Conservation (phyloP, 2,888 invertebrate genomes). For the Smittia aterrima region DNA sequence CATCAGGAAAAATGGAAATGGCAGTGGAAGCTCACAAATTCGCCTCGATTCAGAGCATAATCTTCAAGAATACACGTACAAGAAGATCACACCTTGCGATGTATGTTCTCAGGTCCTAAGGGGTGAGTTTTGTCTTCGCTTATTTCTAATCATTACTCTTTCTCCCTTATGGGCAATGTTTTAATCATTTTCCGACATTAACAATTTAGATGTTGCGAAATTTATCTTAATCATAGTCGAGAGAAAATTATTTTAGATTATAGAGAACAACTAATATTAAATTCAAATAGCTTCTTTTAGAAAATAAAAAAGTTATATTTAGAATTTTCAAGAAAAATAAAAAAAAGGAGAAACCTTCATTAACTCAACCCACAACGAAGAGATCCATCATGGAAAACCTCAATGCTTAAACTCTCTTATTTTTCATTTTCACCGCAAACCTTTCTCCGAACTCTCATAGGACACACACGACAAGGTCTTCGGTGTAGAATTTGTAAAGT, state of each 20-base stretch:
- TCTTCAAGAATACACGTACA: constrained; percentile 92
- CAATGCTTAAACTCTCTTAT: neutral
- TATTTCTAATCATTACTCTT: neutral
- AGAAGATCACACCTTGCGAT: constrained; percentile 93
- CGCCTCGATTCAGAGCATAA: constrained; percentile 62
- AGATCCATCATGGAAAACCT: neutral
- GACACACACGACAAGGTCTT: constrained; percentile 87
- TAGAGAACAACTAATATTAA: too few species aligned
- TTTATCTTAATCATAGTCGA: neutral
- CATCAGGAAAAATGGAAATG: constrained; percentile 70
- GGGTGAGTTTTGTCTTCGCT: constrained; percentile 59
- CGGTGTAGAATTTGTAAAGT: constrained; percentile 85
- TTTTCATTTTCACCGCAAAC: constrained; percentile 15
- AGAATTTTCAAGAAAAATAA: neutral
- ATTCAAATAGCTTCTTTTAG: neutral
- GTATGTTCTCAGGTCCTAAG: constrained; percentile 88
- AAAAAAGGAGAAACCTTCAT: neutral
- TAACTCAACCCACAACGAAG: neutral
- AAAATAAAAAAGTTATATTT: neutral
- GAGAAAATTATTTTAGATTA: too few species aligned
- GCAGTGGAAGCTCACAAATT: constrained; percentile 57
- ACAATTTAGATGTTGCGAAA: neutral
- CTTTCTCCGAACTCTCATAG: constrained; percentile 55
- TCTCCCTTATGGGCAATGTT: constrained; percentile 16
- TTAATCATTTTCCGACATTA: constrained; percentile 25